Evolutionary conservation across 2,113 vertebrate genomes (phyloP).

Genomic region (Myocastor coypus): DNA sequence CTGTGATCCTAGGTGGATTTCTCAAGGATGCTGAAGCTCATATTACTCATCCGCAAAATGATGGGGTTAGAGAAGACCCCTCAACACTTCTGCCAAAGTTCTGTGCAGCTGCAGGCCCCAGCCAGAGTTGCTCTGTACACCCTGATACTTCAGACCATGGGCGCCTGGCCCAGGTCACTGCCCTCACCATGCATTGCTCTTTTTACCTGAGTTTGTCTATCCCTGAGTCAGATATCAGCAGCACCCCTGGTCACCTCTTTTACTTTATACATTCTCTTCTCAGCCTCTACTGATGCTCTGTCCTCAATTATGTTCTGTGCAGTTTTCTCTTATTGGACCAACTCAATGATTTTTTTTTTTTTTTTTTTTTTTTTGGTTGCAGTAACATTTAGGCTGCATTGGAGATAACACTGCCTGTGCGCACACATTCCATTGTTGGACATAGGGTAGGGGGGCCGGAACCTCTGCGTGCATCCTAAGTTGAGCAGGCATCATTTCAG

Average conservation of each 20-base stretch:
- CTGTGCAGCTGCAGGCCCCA: neutral
- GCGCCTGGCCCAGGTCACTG: neutral
- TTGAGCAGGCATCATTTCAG: neutral
- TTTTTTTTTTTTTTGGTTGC: too few relatives aligned
- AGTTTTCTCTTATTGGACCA: neutral
- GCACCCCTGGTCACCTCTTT: neutral
- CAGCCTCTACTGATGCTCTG: neutral
- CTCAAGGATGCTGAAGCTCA: neutral
- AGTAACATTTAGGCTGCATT: neutral
- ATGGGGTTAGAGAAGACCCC: neutral
- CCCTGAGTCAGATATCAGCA: neutral
- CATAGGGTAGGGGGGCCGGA: neutral
- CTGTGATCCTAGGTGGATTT: neutral
- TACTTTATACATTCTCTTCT: neutral
- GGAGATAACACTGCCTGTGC: neutral
- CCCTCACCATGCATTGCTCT: neutral
- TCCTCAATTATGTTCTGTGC: neutral
- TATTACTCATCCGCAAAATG: neutral
- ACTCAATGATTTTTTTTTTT: neutral
- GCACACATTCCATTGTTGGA: neutral
- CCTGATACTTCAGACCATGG: neutral
- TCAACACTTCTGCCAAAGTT: neutral
- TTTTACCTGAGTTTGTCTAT: neutral
- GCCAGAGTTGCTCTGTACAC: neutral
- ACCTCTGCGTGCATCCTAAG: neutral